Evolutionary conservation across 1,140 invertebrate species (phyloP).

Genomic region (Musca vetustissima): DNA sequence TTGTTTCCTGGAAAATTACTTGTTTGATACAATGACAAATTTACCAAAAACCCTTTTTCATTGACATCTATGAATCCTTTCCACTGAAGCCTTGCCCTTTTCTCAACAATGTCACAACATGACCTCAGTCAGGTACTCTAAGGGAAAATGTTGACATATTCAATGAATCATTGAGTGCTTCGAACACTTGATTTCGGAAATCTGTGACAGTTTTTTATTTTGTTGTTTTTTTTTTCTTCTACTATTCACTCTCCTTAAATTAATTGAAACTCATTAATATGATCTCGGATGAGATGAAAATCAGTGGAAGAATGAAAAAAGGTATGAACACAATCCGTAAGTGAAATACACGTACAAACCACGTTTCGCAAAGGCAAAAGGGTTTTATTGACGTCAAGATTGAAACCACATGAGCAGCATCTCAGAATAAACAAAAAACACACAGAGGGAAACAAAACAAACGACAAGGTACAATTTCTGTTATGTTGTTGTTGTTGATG

Average conservation of each 20-base stretch:
- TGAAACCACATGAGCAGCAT: background rate
- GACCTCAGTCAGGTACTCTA: background rate
- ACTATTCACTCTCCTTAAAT: background rate
- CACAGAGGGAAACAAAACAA: too few relatives aligned
- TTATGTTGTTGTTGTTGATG: too few relatives aligned
- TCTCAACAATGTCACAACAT: slow-evolving; percentile 11
- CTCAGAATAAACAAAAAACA: background rate
- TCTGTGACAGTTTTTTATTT: slow-evolving; percentile 6
- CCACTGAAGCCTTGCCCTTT: background rate
- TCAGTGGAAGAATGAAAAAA: background rate
- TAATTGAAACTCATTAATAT: slow-evolving; percentile 22
- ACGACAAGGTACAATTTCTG: background rate
- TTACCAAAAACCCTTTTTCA: background rate
- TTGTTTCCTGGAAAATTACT: slow-evolving; percentile 14
- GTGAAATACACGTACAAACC: too few relatives aligned
- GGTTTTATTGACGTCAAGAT: too few relatives aligned
- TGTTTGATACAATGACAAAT: slow-evolving; percentile 3
- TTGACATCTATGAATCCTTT: slow-evolving; percentile 11
- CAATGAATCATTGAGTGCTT: slow-evolving; percentile 14
- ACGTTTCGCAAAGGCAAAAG: too few relatives aligned
- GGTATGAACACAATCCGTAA: background rate
- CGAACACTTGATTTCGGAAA: background rate
- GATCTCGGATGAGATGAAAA: background rate
- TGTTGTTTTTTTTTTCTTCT: background rate
- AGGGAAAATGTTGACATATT: slow-evolving; percentile 9